Evolutionary conservation across 1,140 invertebrate genomes (phyloP).

Genomic region (Ladona fulva): DNA sequence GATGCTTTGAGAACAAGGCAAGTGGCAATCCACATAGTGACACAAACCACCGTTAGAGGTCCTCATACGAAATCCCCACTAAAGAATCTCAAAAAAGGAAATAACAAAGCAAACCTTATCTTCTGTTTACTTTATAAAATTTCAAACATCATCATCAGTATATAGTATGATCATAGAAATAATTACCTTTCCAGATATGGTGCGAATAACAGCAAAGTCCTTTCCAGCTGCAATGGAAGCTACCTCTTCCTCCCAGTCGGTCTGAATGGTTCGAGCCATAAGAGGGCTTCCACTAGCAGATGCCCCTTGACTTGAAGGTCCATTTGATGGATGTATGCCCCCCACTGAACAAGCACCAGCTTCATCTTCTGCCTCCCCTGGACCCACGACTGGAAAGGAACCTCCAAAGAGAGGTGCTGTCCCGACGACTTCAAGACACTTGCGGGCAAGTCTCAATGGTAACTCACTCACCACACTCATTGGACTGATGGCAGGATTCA

Average conservation of each 20-base stretch:
- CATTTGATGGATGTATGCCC: background rate
- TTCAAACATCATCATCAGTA: too few relatives aligned
- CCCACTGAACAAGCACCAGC: background rate
- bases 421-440: slow-evolving; percentile 68
- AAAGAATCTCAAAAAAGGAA: too few relatives aligned
- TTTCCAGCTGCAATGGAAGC: slow-evolving; percentile 61
- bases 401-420: slow-evolving; percentile 61
- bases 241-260: slow-evolving; percentile 59
- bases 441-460: slow-evolving; percentile 67
- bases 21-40: too few relatives aligned
- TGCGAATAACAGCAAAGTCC: slow-evolving; percentile 74
- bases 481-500: slow-evolving; percentile 55
- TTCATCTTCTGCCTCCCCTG: background rate
- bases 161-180: too few relatives aligned
- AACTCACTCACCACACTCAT: slow-evolving; percentile 52
- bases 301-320: background rate
- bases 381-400: slow-evolving; percentile 11
- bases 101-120: too few relatives aligned
- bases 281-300: background rate
- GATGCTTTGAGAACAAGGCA: too few relatives aligned
- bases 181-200: slow-evolving; percentile 62
- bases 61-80: too few relatives aligned
- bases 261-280: slow-evolving; percentile 37
- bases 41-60: too few relatives aligned
- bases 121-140: too few relatives aligned